Evolutionary conservation across 2,888 invertebrate species (phyloP), one percentile per base, ranked within the genome.

Genomic region (Calliopum simillimum): DNA sequence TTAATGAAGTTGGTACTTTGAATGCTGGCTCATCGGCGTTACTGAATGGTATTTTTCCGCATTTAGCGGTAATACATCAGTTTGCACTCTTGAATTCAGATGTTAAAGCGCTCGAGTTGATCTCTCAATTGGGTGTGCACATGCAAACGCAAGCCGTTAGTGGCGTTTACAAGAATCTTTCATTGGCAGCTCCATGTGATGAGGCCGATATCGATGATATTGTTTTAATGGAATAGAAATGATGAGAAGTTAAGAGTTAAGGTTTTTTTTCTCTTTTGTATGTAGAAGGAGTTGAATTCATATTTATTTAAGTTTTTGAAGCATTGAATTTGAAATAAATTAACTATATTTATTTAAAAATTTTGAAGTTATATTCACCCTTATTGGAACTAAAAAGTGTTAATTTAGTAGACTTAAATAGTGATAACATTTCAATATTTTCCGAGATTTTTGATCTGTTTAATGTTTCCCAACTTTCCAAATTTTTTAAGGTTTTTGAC

Each of bases 151-250:
- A 83, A 73, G 82, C 82, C 1, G 76, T 77, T n/a, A 73, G 76
- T 2, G 82, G 82, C 23, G 82, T 79, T 25, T 83, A 83, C 61
- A 77, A 76, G 6, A 74, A 78, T 8, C 69, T 80, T n/a, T 75
- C 80, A 21, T 71, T 81, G 73, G 77, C 80, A 19, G 61, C 78
- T 41, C 53, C 67, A 0, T 51, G 59, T 12, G 43, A 33, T 23
- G 64, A 59, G 5, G 81, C 81, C 1, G 84, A 83, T 56, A 80
- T 82, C 41, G 83, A 85, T 77, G 83, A 84, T 72, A 83, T 84
- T 58, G 81, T 84, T 43, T 73, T 85, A 43, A 79, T 84, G 68
- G 83, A 82, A 72, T 83, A 81, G 73, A 76, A 73, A 74, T 70
- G 58, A 41, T 25, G 3, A 21, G 25, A 13, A 51, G 56, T 21